A percentile compares a stretch with the other conserved stretches of the same genome.
These are phyloP conservation scores for Hirudo medicinalis DNA, from an alignment of 1,140 invertebrate species.

Conservation along the genomic window DNA sequence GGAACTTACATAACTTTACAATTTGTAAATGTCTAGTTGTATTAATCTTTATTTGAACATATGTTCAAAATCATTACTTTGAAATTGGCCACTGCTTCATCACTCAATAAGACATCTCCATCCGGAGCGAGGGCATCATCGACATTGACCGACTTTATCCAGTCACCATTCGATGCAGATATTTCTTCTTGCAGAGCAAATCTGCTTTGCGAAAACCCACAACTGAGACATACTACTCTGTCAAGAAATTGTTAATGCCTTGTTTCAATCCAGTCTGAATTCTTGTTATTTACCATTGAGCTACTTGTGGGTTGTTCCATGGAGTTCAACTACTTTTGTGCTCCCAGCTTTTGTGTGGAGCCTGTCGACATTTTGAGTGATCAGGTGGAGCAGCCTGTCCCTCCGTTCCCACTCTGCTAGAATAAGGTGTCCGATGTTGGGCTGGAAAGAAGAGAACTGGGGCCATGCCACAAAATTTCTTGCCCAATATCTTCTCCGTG, in stretches of 20 bases:
- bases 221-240: too few species aligned
- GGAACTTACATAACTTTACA: too few species aligned
- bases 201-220: too few species aligned
- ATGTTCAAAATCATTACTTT: not conserved
- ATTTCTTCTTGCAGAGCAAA: too few species aligned
- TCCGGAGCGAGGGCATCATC: not conserved
- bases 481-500: slow-evolving; percentile 81
- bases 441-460: slow-evolving; percentile 45
- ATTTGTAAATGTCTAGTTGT: too few species aligned
- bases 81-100: not conserved
- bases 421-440: slow-evolving; percentile 45
- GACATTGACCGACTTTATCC: too few species aligned
- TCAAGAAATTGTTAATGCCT: too few species aligned
- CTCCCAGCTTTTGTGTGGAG: slow-evolving; percentile 84
- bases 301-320: slow-evolving; percentile 58
- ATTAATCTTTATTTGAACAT: too few species aligned
- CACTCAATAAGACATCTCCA: slow-evolving; percentile 13
- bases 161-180: too few species aligned
- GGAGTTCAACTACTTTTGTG: slow-evolving; percentile 71
- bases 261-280: too few species aligned
- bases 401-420: slow-evolving; percentile 45
- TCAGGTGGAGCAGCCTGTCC: slow-evolving; percentile 40
- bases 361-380: slow-evolving; percentile 87
- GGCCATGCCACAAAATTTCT: slow-evolving; percentile 87
- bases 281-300: too few species aligned